phyloP scores from a whole-genome alignment of 2,797 vertebrate genomes.

The Sebastes steindachneri region DNA sequence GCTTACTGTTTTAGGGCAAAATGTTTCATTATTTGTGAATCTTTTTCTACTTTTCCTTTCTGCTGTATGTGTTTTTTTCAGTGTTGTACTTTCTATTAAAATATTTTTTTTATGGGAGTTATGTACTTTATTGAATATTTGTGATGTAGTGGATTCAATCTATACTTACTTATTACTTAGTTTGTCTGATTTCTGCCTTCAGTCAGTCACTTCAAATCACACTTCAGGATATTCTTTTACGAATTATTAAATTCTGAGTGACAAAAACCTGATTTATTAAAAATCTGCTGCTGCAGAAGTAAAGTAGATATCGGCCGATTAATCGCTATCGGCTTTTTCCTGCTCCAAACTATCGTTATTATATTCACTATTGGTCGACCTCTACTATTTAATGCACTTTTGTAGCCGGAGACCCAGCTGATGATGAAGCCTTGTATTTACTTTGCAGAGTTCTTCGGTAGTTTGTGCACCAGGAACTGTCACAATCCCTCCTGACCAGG shows the following conservation, averaged over 20 bases:
- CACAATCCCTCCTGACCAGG: slow-evolving; percentile 48
- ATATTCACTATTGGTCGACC: no score
- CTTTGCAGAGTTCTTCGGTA: neutral
- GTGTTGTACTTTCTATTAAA: neutral
- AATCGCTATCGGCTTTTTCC: no score
- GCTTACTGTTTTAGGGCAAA: neutral
- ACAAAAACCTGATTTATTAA: no score
- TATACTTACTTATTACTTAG: neutral
- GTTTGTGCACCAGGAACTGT: slow-evolving; percentile 38
- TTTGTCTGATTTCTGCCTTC: neutral
- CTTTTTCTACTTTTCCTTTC: neutral
- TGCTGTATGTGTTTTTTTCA: neutral
- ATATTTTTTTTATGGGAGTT: neutral
- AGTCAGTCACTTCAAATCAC: no score
- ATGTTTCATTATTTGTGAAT: neutral
- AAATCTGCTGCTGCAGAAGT: no score
- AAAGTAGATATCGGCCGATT: no score
- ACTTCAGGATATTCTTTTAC: no score
- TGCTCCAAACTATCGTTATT: no score
- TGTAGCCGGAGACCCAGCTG: neutral
- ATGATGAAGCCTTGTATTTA: neutral
- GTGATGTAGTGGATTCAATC: neutral
- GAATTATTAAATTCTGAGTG: no score
- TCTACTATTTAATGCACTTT: neutral
- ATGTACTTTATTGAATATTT: neutral